Evolutionary conservation across 1,140 invertebrate genomes (phyloP).

Genomic region (Trichonephila clavipes): DNA sequence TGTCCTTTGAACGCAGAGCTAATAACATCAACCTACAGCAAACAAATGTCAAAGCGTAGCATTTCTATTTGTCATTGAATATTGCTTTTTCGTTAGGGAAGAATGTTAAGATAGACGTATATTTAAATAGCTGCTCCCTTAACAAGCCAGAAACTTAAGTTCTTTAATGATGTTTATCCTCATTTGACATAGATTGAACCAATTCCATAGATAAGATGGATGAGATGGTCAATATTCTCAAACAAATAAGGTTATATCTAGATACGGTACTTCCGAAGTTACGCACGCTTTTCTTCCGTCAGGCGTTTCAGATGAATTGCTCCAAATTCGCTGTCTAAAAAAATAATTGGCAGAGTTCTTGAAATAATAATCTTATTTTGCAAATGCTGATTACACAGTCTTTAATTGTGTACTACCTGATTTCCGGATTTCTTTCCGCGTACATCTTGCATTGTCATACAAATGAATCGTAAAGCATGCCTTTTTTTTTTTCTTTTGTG

Average conservation of each 20-base stretch:
- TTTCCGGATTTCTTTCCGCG: not conserved
- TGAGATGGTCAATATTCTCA: slow-evolving; percentile 9
- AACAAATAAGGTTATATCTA: slow-evolving; percentile 8
- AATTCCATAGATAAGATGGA: slow-evolving; percentile 7
- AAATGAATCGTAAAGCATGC: too few relatives aligned
- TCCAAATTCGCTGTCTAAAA: not conserved
- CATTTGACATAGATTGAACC: slow-evolving; percentile 7
- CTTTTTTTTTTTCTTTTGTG: too few relatives aligned
- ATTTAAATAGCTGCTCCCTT: slow-evolving; percentile 22
- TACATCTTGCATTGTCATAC: not conserved
- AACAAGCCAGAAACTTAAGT: not conserved
- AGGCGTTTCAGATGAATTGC: not conserved
- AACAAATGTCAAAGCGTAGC: not conserved
- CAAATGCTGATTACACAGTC: not conserved
- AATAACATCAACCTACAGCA: not conserved
- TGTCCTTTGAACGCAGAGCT: not conserved
- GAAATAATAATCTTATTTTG: not conserved
- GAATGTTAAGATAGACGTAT: not conserved
- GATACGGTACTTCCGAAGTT: too few relatives aligned
- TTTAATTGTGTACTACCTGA: not conserved
- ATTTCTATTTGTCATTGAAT: not conserved
- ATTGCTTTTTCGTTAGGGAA: not conserved
- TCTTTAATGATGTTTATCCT: slow-evolving; percentile 34
- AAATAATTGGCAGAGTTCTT: not conserved
- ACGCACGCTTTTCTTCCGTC: not conserved